phyloP scores from a whole-genome alignment of 2,888 invertebrate genomes.

The Fragum fragum region DNA sequence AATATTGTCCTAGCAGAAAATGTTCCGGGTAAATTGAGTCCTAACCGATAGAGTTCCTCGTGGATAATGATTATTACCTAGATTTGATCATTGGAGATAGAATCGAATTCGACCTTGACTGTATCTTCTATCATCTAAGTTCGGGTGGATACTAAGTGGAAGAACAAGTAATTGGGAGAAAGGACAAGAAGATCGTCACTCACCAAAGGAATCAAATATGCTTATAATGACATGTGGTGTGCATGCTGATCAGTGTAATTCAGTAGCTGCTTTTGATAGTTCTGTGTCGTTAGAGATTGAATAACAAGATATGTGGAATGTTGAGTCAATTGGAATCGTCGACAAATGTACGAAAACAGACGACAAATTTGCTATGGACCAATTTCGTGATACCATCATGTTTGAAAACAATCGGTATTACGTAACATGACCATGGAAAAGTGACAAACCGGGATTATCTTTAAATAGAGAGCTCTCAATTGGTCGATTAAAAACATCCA shows the following conservation, averaged over 20 bases:
- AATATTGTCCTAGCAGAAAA: slow-evolving; percentile 2
- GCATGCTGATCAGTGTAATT: too few species aligned
- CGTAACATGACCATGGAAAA: slow-evolving; percentile 48
- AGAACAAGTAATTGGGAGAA: background rate
- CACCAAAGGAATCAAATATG: too few species aligned
- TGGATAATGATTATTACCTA: slow-evolving; percentile 31
- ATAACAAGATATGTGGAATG: slow-evolving; percentile 34
- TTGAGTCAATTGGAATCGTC: slow-evolving; percentile 36
- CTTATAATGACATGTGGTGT: too few species aligned
- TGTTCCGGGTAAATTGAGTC: background rate
- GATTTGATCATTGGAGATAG: background rate
- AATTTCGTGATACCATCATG: slow-evolving; percentile 25
- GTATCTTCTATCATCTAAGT: slow-evolving; percentile 10
- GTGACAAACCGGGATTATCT: slow-evolving; percentile 26
- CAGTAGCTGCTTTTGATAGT: background rate
- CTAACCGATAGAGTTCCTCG: background rate
- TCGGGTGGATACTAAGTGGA: slow-evolving; percentile 26
- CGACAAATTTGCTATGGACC: slow-evolving; percentile 31
- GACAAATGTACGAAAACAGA: slow-evolving; percentile 13
- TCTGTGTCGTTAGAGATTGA: slow-evolving; percentile 3
- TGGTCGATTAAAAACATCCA: slow-evolving; percentile 27
- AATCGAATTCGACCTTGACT: slow-evolving; percentile 13
- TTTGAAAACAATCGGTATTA: slow-evolving; percentile 30
- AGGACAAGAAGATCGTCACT: background rate
- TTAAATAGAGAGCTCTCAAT: slow-evolving; percentile 36